These are phyloP conservation scores for Chymomyza procnemis DNA, from an alignment of 2,888 invertebrate species.

Conservation along the genomic window DNA sequence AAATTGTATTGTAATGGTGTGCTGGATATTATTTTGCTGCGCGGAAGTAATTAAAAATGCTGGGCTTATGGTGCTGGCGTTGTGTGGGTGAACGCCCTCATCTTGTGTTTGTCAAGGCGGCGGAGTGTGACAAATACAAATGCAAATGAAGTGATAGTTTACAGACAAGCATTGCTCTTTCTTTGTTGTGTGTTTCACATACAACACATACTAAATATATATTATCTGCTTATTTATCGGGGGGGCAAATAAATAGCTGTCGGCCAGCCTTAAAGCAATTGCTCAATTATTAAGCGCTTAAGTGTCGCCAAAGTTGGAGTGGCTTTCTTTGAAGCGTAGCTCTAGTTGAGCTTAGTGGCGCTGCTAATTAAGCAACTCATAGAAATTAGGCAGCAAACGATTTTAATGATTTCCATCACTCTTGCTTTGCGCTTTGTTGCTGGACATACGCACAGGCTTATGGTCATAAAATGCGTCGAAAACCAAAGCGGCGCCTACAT, in stretches of 20 bases:
- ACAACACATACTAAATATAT: neutral
- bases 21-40: constrained; percentile 15
- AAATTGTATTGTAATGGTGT: constrained; percentile 53
- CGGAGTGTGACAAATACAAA: neutral
- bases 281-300: constrained; percentile 72
- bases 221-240: neutral
- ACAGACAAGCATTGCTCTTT: too few species aligned
- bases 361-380: constrained; percentile 73
- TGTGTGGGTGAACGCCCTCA: neutral
- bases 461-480: neutral
- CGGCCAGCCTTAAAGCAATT: constrained; percentile 47
- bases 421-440: constrained; percentile 36
- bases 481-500: neutral
- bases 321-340: neutral
- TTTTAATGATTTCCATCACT: constrained; percentile 69
- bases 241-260: neutral
- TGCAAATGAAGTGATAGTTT: neutral
- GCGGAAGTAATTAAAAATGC: constrained; percentile 62
- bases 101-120: neutral
- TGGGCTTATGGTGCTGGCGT: neutral
- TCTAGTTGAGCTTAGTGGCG: neutral
- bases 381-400: constrained; percentile 71
- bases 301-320: constrained; percentile 20
- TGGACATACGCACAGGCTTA: constrained; percentile 26
- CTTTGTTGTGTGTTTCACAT: too few species aligned